Conservation (phyloP, 1,140 invertebrate species). For the Grapholita molesta region DNA sequence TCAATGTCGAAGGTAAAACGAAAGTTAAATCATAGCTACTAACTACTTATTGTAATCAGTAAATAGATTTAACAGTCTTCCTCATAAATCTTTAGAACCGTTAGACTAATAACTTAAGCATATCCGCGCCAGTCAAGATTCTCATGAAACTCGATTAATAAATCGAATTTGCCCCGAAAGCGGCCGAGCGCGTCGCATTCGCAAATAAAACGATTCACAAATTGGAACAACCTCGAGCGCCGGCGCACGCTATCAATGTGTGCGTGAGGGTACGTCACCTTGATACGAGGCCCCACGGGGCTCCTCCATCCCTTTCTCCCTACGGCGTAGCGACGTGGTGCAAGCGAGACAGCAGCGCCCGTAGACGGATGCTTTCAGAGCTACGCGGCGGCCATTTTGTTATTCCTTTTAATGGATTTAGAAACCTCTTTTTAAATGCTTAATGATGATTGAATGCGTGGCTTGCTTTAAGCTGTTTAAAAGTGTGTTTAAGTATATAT, state of each 20-base stretch:
- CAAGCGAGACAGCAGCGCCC: slow-evolving; percentile 47
- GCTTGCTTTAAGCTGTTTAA: not conserved
- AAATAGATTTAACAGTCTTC: not conserved
- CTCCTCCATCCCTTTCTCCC: slow-evolving; percentile 43
- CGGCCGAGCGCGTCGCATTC: not conserved
- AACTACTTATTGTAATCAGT: too few relatives aligned
- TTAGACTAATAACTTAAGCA: not conserved
- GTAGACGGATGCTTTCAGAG: slow-evolving; percentile 74
- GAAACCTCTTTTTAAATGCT: slow-evolving; percentile 34
- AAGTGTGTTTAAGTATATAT: not conserved
- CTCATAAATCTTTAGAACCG: not conserved
- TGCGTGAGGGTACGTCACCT: slow-evolving; percentile 66
- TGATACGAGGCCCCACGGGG: slow-evolving; percentile 65
- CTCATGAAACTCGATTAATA: slow-evolving; percentile 7
- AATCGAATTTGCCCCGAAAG: not conserved
- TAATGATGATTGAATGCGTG: not conserved
- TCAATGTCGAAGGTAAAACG: not conserved
- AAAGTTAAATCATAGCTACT: not conserved
- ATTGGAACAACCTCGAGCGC: slow-evolving; percentile 51
- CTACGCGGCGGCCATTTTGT: slow-evolving; percentile 73
- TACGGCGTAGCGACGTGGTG: slow-evolving; percentile 37
- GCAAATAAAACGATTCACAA: slow-evolving; percentile 44
- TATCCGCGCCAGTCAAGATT: not conserved
- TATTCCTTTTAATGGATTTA: slow-evolving; percentile 60
- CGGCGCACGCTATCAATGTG: slow-evolving; percentile 43